Conservation (phyloP, 1,140 invertebrate species). For the Atopsyche davidsoni region DNA sequence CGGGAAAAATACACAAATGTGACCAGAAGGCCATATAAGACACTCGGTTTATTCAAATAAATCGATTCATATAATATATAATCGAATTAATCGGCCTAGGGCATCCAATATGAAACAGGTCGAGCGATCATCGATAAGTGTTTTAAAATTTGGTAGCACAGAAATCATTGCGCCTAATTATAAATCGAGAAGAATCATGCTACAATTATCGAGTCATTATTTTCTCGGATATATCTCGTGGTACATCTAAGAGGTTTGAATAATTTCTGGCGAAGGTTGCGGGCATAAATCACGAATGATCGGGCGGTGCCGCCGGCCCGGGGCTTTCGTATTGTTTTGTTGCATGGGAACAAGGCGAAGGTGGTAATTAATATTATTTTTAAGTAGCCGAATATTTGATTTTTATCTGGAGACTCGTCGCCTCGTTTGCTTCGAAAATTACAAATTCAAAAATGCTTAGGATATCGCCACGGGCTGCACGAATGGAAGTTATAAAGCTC, state of each 20-base stretch:
- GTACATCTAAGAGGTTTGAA: constrained; percentile 8
- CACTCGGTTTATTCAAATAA: too few relatives aligned
- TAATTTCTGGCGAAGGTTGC: constrained; percentile 13
- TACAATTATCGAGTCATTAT: constrained; percentile 16
- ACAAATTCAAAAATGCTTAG: constrained; percentile 2
- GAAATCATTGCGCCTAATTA: constrained; percentile 21
- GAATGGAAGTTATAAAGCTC: neutral
- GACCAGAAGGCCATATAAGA: too few relatives aligned
- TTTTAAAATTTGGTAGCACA: constrained; percentile 12
- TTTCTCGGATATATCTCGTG: constrained; percentile 14
- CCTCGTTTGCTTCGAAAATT: constrained; percentile 18
- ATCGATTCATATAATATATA: too few relatives aligned
- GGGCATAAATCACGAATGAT: constrained; percentile 19
- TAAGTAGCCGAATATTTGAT: constrained; percentile 22
- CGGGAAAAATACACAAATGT: too few relatives aligned
- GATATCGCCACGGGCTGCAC: neutral
- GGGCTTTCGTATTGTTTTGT: constrained; percentile 16
- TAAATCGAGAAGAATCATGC: constrained; percentile 22
- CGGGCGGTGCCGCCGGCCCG: constrained; percentile 10
- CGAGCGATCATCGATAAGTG: neutral
- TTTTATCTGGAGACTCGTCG: constrained; percentile 22
- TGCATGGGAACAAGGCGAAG: constrained; percentile 18
- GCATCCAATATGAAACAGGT: constrained; percentile 4
- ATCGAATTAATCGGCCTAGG: constrained; percentile 18
- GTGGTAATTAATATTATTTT: constrained; percentile 28